Evolutionary conservation across 2,888 invertebrate species (phyloP), one percentile per base, ranked within the genome.

Genomic region (Spodoptera picta): DNA sequence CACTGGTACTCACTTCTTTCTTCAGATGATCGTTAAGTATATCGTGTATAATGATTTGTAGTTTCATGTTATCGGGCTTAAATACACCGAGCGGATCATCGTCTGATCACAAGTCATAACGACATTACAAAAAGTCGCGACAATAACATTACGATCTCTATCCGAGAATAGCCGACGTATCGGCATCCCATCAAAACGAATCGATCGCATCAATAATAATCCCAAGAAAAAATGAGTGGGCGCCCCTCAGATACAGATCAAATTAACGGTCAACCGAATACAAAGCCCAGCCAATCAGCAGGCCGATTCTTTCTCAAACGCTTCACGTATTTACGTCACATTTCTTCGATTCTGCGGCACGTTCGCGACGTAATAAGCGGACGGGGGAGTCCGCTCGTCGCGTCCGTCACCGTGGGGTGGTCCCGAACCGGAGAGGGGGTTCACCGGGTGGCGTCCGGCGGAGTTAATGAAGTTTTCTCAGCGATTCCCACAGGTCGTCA

Each of bases 401-500:
- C 87, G 91, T 91, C 89, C 92, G 89, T 90, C 89, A 86, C 80
- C 77, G 79, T 69, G 77, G 79, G 79, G 78, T 69, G 80, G 82
- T 70, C 81, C 65, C 76, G 75, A 65, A 74, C 61, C 65, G 79
- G 76, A 72, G 70, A 63, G 69, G 76, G 80, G 81, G 58, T 58
- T 63, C 65, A 50, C 79, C 73, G 80, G 81, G 73, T 79, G 87
- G 87, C 86, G 87, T 88, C 88, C 88, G 91, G 87, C 86, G 88
- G 91, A 92, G 93, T 94, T 95, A 95, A 95, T 95, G 95, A 95
- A 95, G 95, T 95, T 95, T 95, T 93, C 94, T 92, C 92, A 87
- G 88, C 93, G 94, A 94, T 92, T 95, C 95, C 95, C 95, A 92
- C 94, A 91, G 95, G 95, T 94, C 94, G 93, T 93, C 93, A 94